Percentiles rank a stretch among this genome's conserved stretches.
Conservation (phyloP, 2,888 invertebrate genomes). For the Pristionchus fissidentatus region DNA sequence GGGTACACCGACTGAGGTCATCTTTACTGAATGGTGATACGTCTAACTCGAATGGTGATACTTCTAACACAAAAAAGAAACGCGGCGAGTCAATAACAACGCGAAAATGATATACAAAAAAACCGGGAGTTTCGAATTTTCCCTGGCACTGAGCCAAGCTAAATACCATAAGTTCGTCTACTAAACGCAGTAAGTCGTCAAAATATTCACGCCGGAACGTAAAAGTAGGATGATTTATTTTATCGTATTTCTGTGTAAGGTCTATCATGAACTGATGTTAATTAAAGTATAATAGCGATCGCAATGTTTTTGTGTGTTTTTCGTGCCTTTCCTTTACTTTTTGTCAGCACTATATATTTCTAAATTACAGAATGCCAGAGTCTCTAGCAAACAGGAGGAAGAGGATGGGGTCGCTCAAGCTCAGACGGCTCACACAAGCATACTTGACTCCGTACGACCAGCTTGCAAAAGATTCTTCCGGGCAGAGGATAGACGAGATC, state of each 20-base stretch:
- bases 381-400: constrained; percentile 15
- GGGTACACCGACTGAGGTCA: constrained; percentile 98
- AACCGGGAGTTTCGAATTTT: constrained; percentile 21
- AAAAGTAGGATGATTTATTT: background rate
- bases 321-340: background rate
- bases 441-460: constrained; percentile 67
- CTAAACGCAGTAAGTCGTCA: background rate
- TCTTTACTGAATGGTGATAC: constrained; percentile 54
- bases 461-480: constrained; percentile 52
- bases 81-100: no score
- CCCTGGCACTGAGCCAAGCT: background rate
- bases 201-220: background rate
- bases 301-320: no score
- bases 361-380: constrained; percentile 38
- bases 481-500: constrained; percentile 60
- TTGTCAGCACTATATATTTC: background rate
- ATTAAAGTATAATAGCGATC: no score
- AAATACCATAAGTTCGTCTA: background rate
- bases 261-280: background rate
- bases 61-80: no score
- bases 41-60: no score
- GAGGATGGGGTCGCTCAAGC: constrained; percentile 34
- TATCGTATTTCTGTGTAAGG: background rate
- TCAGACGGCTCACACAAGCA: constrained; percentile 63
- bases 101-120: background rate